These are phyloP conservation scores for Spilarctia lutea DNA, from an alignment of 2,888 invertebrate genomes.

Conservation along the genomic window DNA sequence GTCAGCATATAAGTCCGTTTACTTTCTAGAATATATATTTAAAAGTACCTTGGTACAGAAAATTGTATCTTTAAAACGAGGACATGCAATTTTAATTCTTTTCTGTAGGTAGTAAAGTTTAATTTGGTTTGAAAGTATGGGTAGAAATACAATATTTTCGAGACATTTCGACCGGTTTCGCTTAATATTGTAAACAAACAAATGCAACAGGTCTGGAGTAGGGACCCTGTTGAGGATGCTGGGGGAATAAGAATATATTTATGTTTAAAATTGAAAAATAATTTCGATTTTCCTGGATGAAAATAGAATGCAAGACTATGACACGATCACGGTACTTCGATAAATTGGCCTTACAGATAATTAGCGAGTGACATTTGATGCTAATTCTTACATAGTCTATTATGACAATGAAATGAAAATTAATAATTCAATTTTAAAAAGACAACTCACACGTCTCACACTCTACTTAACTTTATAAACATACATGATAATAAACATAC, in stretches of 20 bases:
- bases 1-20: slow-evolving; percentile 22
- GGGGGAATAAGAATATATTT: slow-evolving; percentile 27
- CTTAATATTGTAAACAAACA: slow-evolving; percentile 72
- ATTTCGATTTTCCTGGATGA: background rate
- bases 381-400: background rate
- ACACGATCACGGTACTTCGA: too few relatives aligned
- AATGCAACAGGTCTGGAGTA: slow-evolving; percentile 66
- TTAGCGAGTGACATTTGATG: too few relatives aligned
- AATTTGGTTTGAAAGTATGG: background rate
- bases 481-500: too few relatives aligned
- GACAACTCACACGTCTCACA: too few relatives aligned
- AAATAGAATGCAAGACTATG: background rate
- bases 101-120: fast-evolving
- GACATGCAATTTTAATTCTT: slow-evolving; percentile 12
- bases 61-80: slow-evolving; percentile 14
- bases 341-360: too few relatives aligned
- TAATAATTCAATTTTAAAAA: too few relatives aligned
- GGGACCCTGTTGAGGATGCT: slow-evolving; percentile 44
- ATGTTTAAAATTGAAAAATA: background rate
- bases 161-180: slow-evolving; percentile 63
- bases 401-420: too few relatives aligned
- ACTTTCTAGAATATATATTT: slow-evolving; percentile 32
- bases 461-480: too few relatives aligned
- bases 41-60: slow-evolving; percentile 11
- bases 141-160: slow-evolving; percentile 47